These are phyloP conservation scores for Quadroppia sp. DNA, from an alignment of 2,888 invertebrate species.

Conservation along the genomic window DNA sequence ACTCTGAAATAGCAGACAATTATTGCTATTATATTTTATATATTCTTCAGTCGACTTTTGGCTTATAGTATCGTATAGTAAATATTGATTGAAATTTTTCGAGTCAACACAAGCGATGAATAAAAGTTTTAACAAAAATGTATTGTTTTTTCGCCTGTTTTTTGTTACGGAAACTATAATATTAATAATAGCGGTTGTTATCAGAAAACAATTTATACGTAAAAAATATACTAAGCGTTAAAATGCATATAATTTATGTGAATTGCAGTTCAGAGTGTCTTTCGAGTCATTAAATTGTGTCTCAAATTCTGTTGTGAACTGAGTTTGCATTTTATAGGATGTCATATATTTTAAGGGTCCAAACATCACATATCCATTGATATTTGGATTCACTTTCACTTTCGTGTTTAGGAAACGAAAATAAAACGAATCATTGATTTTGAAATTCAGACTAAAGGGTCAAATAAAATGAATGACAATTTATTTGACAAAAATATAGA, in stretches of 20 bases:
- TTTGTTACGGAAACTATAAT: not conserved
- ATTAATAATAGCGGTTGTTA: not conserved
- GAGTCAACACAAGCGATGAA: not conserved
- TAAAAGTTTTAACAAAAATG: not conserved
- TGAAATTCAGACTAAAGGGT: too few species aligned
- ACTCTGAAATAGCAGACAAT: not conserved
- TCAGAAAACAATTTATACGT: slow-evolving; percentile 3
- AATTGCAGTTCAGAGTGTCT: slow-evolving; percentile 21
- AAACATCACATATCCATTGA: not conserved
- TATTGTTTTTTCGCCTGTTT: not conserved
- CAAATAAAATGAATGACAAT: too few species aligned
- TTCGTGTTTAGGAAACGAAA: too few species aligned
- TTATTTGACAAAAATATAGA: too few species aligned
- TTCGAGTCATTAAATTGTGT: slow-evolving; percentile 12
- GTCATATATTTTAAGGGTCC: not conserved
- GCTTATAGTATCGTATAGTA: too few species aligned
- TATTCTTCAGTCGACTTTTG: too few species aligned
- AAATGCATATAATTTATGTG: slow-evolving; percentile 30
- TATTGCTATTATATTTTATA: too few species aligned
- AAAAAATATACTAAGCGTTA: not conserved
- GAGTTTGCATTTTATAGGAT: not conserved
- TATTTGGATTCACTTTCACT: not conserved
- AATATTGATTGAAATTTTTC: not conserved
- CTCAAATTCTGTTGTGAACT: slow-evolving; percentile 13
- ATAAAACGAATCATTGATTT: too few species aligned